Evolutionary conservation across 2,888 invertebrate species (phyloP).

Genomic region (Belgica antarctica): DNA sequence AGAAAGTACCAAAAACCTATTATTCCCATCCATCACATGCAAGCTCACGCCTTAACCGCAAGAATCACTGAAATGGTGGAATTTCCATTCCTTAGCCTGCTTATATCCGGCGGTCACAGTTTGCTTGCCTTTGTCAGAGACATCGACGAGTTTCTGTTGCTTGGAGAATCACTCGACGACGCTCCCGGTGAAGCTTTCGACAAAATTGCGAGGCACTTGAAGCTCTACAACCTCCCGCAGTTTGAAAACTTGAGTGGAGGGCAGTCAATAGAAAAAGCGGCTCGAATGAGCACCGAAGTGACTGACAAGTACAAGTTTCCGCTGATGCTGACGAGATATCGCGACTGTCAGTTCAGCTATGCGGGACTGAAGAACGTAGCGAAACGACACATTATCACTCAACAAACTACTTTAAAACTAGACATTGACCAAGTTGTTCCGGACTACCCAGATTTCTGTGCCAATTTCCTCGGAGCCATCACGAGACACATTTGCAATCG

Average conservation of each 20-base stretch:
- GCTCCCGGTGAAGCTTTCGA: constrained; percentile 93
- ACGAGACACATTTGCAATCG: constrained; percentile 78
- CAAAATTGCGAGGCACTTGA: constrained; percentile 85
- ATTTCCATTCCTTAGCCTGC: constrained; percentile 84
- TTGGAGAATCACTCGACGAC: constrained; percentile 79
- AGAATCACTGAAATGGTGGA: constrained; percentile 70
- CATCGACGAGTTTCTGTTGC: constrained; percentile 71
- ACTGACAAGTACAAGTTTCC: constrained; percentile 66
- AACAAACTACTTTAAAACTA: constrained; percentile 60
- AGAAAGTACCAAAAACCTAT: constrained; percentile 69
- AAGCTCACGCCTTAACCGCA: constrained; percentile 91
- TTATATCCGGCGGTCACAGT: constrained; percentile 94
- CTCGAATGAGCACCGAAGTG: constrained; percentile 57
- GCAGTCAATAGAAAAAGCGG: constrained; percentile 78
- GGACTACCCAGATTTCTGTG: constrained; percentile 77
- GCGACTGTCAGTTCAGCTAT: constrained; percentile 89
- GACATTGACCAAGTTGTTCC: constrained; percentile 71
- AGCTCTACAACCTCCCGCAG: constrained; percentile 72
- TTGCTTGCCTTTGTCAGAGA: constrained; percentile 71
- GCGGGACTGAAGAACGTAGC: constrained; percentile 73
- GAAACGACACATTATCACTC: constrained; percentile 57
- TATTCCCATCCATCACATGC: constrained; percentile 98
- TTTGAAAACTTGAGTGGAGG: constrained; percentile 79
- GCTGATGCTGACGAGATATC: constrained; percentile 61
- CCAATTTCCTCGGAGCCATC: constrained; percentile 72